Base-by-base conservation (phyloP, 2,888 invertebrate species). In the Hirtodrosophila duncani region DNA sequence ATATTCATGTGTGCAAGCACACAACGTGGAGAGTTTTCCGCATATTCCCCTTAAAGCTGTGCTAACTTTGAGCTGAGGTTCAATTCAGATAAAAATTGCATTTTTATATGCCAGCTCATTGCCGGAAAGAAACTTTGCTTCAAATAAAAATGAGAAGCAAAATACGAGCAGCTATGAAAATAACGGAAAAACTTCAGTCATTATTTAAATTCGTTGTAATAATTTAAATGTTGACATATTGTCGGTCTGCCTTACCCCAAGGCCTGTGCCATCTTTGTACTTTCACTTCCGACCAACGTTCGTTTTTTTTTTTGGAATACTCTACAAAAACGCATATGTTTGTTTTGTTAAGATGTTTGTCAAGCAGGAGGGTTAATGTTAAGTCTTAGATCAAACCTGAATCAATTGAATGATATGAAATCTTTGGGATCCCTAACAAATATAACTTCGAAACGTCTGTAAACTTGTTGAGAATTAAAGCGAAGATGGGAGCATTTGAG, bases 171-270 rank as follows among this genome's bases (percentile, higher is more conserved):
- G n/a, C n/a, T n/a, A 4, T 8, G 8, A 8, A 18, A 18, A 6
- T 2, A 14, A n/a, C 8, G 34, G 7, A 31, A 42, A 31, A 78
- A 74, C 57, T 74, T 74, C 57, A 24, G 34, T 37, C 58, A 44
- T 74, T 78, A 74, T 67, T 77, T 63, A 78, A 74, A 74, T 67
- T 58, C 58, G 56, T 53, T 60, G 63, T 63, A 62, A 74, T 74
- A 74, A 70, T 61, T 77, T 70, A 69, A 77, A 55, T 72, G 78
- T 64, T 75, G 77, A 72, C 77, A 72, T 72, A 77, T 72, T 77
- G 69, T 62, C 67, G 30, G 37, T 17, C 11, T 17, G 38, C 31
- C 45, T 21, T 37, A 14, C 44, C 24, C 13, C 26, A 24, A 9
- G 2, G 20, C 5, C 23, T 4, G 7, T 38, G 38, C 45, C 37